Percentiles rank a stretch among this genome's conserved stretches.
Evolutionary conservation across 2,113 vertebrate genomes (phyloP).

Genomic region (Piprites chloris): DNA sequence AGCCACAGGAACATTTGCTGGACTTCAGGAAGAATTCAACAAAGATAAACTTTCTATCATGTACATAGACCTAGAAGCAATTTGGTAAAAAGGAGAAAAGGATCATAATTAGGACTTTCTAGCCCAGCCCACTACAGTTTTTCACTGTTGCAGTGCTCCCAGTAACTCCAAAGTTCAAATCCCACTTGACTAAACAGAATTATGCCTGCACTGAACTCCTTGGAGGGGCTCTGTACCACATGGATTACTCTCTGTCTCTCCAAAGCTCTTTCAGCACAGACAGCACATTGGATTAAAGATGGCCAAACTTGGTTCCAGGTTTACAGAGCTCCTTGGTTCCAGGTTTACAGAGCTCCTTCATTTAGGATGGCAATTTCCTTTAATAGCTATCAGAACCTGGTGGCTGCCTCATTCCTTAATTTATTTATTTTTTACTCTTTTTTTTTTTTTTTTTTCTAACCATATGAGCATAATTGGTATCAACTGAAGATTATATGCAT

Average conservation of each 20-base stretch:
- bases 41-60: neutral
- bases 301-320: neutral
- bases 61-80: neutral
- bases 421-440: neutral
- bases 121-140: neutral
- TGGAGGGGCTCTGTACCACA: neutral
- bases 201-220: neutral
- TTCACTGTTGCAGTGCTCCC: neutral
- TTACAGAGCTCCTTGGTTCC: neutral
- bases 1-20: neutral
- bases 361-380: neutral
- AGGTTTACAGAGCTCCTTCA: neutral
- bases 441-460: neutral
- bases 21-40: neutral
- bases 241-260: neutral
- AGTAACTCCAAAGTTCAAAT: neutral
- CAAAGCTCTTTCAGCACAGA: neutral
- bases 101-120: neutral
- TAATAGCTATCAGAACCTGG: neutral
- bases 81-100: neutral
- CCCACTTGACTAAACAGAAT: neutral
- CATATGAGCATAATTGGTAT: neutral
- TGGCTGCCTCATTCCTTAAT: neutral
- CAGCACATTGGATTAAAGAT: neutral
- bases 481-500: neutral